Evolutionary conservation across 2,113 vertebrate genomes (phyloP).

Genomic region (Pristiophorus japonicus): DNA sequence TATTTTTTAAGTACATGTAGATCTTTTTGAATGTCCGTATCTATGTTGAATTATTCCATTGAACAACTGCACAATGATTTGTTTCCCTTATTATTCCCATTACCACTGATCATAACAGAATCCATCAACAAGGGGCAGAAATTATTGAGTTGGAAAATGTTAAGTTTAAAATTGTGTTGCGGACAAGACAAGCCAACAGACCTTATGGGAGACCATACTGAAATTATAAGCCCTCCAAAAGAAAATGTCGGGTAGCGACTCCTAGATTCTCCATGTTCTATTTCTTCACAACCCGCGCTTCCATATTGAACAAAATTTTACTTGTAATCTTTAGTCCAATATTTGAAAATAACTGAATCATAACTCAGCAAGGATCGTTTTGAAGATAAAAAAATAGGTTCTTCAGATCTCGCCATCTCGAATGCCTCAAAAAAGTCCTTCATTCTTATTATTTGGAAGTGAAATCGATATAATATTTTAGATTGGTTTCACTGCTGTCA

Average conservation of each 20-base stretch:
- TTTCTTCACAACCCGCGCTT: neutral
- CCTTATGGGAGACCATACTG: neutral
- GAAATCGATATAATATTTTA: neutral
- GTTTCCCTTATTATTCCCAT: neutral
- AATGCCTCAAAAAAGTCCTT: neutral
- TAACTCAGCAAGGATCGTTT: neutral
- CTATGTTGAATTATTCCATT: neutral
- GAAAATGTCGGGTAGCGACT: neutral
- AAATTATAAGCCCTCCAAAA: neutral
- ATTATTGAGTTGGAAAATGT: neutral
- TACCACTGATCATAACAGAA: neutral
- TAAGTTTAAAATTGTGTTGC: neutral
- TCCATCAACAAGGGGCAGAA: neutral
- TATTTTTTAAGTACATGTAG: neutral
- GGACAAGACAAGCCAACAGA: neutral
- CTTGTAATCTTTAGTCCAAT: neutral
- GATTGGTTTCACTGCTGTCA: neutral
- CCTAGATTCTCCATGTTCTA: neutral
- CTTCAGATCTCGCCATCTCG: neutral
- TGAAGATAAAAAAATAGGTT: neutral
- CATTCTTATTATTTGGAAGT: neutral
- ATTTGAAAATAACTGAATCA: neutral
- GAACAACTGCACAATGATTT: neutral
- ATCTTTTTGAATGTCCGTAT: neutral
- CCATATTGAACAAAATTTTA: neutral